Percentiles rank a stretch among this genome's conserved stretches.
Conservation (phyloP, 2,113 vertebrate genomes). For the Chauna torquata region DNA sequence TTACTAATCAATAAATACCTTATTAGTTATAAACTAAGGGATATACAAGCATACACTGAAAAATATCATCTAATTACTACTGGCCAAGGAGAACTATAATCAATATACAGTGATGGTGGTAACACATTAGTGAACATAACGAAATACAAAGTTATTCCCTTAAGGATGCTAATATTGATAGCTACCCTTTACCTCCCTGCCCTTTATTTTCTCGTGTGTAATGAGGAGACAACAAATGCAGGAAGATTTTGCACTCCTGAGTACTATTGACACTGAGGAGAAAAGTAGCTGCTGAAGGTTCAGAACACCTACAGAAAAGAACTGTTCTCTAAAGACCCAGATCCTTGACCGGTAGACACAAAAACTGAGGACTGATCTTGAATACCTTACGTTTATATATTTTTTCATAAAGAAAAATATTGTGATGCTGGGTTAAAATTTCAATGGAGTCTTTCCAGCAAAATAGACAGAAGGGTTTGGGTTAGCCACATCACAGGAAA, state of each 20-base stretch:
- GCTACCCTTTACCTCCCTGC: neutral
- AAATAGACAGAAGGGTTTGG: neutral
- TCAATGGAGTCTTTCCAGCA: neutral
- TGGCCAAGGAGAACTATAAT: neutral
- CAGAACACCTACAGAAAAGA: neutral
- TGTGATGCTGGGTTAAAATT: neutral
- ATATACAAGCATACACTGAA: neutral
- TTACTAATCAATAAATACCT: conserved; percentile 4
- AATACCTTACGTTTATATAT: neutral
- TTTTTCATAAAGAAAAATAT: neutral
- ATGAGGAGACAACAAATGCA: neutral
- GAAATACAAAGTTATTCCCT: neutral
- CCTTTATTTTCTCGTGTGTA: neutral
- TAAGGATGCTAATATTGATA: neutral
- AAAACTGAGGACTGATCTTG: neutral
- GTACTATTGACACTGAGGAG: neutral
- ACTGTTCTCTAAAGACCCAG: neutral
- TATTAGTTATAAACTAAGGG: neutral
- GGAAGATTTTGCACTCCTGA: neutral
- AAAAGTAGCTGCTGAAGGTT: neutral
- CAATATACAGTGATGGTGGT: neutral
- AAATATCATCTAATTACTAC: neutral
- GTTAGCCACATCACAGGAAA: neutral
- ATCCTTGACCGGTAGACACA: neutral
- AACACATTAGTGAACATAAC: neutral